phyloP scores from a whole-genome alignment of 2,888 invertebrate genomes.

The Chouioia cunea region DNA sequence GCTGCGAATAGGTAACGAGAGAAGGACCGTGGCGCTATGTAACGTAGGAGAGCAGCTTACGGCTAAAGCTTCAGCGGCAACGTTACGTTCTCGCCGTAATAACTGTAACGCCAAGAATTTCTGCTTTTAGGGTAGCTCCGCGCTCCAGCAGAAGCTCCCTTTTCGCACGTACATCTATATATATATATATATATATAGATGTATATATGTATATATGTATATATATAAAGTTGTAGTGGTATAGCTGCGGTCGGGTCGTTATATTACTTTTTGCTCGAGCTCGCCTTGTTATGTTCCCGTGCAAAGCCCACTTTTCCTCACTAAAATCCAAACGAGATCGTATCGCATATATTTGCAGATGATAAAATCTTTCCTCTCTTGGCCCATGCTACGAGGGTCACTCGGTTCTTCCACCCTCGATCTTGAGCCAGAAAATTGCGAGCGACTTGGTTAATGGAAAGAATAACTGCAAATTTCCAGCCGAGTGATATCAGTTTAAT shows the following conservation, averaged over 20 bases:
- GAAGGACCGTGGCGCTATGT: too few relatives aligned
- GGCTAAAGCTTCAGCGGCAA: too few relatives aligned
- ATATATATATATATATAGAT: background rate
- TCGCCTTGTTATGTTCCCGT: too few relatives aligned
- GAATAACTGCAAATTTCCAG: background rate
- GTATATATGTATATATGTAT: background rate
- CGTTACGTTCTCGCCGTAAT: background rate
- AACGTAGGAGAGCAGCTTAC: too few relatives aligned
- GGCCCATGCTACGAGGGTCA: slow-evolving; percentile 26
- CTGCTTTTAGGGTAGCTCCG: slow-evolving; percentile 10
- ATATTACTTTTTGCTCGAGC: background rate
- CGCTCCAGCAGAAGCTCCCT: background rate
- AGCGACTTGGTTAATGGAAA: slow-evolving; percentile 8
- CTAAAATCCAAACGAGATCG: slow-evolving; percentile 5
- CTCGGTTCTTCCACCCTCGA: slow-evolving; percentile 21
- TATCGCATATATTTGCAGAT: slow-evolving; percentile 36
- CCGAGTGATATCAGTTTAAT: background rate
- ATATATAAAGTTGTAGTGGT: too few relatives aligned
- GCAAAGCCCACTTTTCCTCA: background rate
- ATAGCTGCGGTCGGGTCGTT: background rate
- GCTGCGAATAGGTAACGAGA: too few relatives aligned
- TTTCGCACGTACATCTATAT: background rate
- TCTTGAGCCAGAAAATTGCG: too few relatives aligned
- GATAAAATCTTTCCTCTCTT: slow-evolving; percentile 35
- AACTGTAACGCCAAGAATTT: slow-evolving; percentile 11